Conservation (phyloP, 2,797 vertebrate species). For the Pitangus sulphuratus region DNA sequence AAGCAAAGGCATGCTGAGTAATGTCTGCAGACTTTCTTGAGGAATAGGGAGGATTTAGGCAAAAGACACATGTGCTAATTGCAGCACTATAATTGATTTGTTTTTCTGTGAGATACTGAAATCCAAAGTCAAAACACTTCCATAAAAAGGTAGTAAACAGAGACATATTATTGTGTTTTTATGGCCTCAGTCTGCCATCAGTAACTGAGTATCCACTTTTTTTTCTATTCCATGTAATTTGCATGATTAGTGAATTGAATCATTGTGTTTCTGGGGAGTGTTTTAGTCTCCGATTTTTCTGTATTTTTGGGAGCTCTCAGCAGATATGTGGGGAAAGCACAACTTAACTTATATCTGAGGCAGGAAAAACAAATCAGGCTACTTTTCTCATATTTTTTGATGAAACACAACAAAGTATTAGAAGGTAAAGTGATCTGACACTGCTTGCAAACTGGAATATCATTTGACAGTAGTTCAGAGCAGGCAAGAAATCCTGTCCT, state of each 20-base stretch:
- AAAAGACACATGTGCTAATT: neutral
- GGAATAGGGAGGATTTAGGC: neutral
- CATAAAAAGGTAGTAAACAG: constrained; percentile 42
- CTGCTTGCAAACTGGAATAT: neutral
- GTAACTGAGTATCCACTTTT: neutral
- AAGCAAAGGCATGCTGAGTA: neutral
- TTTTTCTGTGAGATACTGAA: constrained; percentile 13
- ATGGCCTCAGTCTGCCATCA: constrained; percentile 7
- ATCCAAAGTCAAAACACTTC: constrained; percentile 29
- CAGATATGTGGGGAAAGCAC: neutral
- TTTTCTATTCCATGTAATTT: neutral
- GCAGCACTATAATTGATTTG: neutral
- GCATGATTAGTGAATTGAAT: constrained; percentile 23
- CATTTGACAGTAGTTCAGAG: neutral
- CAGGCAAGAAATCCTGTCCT: neutral
- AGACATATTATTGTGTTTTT: neutral
- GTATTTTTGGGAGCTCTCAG: neutral
- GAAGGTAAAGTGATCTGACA: neutral
- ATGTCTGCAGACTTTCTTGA: neutral
- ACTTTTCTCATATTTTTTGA: neutral
- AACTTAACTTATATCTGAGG: neutral
- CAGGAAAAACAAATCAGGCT: neutral
- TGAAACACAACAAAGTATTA: neutral
- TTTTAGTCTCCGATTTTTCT: neutral
- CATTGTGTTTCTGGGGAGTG: neutral